Evolutionary conservation across 2,888 invertebrate species (phyloP), one percentile per base, ranked within the genome.

Genomic region (Melipona beecheii): DNA sequence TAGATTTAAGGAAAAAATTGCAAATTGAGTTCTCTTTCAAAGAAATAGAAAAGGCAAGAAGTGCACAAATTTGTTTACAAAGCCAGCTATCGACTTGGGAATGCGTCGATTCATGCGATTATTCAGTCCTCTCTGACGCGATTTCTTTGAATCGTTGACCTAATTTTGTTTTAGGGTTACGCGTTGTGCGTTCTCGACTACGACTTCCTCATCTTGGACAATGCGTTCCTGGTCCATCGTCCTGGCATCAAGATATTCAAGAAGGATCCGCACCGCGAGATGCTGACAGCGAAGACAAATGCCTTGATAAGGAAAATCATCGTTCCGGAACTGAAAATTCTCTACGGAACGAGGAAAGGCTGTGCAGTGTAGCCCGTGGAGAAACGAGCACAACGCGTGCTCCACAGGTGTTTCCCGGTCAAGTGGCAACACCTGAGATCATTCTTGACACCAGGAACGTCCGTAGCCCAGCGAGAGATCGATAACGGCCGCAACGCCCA

Each of bases 201-300:
- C 95, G 98, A 98, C 93, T 98, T 98, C 94, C 97, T 98, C 95
- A 98, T 98, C 91, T 95, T 98, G 93, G 98, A 98, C 95, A 98
- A 98, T 95, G 98, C 98, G n/a, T 98, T 98, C 95, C 95, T 98
- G 81, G 97, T 97, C 73, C 98, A 98, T 95, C 97, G 98, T 90
- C 98, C 98, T 0, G 98, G 98, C 72, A 98, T 98, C 90, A 98
- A 98, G 94, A 95, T 97, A 74, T 97, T 97, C 94, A 97, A 97
- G 92, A 97, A 97, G 93, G 97, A 98, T 93, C 95, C 96, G 36
- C 97, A 97, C 88, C 95, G 98, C 75, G 97, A 97, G 72, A 95
- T 96, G 92, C 95, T 98, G 75, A 97, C 97, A 11, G 96, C 96
- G 62, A 97, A 97, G 92, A 98, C 98, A 89, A 97, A 97, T 92